These are phyloP conservation scores for Telenomus remus DNA, from an alignment of 1,140 invertebrate genomes.

Conservation along the genomic window DNA sequence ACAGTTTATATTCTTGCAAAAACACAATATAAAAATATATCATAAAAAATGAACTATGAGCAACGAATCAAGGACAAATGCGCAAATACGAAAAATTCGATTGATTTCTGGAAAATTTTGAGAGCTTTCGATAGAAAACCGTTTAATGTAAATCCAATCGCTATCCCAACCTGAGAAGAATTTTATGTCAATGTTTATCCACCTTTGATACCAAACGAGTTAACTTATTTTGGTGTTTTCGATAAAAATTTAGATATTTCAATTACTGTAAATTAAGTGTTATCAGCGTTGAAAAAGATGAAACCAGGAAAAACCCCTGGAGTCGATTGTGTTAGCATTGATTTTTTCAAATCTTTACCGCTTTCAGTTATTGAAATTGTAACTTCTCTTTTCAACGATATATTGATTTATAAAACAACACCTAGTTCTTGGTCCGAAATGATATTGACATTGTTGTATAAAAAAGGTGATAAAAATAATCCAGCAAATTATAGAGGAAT, in stretches of 20 bases:
- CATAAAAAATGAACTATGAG: too few relatives aligned
- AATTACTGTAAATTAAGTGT: not conserved
- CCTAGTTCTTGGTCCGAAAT: constrained; percentile 3
- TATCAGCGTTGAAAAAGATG: not conserved
- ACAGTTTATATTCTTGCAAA: too few relatives aligned
- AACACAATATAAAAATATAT: too few relatives aligned
- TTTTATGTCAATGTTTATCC: constrained; percentile 11
- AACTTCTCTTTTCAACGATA: constrained; percentile 1
- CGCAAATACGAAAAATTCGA: too few relatives aligned
- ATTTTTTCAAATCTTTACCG: constrained; percentile 3
- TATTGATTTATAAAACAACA: constrained; percentile 1
- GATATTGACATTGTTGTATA: not conserved
- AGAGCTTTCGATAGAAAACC: too few relatives aligned
- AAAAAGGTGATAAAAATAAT: constrained; percentile 4
- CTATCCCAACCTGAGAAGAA: too few relatives aligned
- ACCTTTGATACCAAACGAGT: not conserved
- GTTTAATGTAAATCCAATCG: too few relatives aligned
- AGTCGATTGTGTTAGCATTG: not conserved
- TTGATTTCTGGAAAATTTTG: too few relatives aligned
- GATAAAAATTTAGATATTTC: constrained; percentile 1
- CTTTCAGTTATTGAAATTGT: not conserved
- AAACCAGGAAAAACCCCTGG: not conserved
- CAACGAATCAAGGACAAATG: too few relatives aligned
- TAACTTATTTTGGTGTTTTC: constrained; percentile 4
- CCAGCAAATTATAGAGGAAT: constrained; percentile 6